phyloP scores from a whole-genome alignment of 2,113 vertebrate genomes.

The Cynopterus brachyotis region DNA sequence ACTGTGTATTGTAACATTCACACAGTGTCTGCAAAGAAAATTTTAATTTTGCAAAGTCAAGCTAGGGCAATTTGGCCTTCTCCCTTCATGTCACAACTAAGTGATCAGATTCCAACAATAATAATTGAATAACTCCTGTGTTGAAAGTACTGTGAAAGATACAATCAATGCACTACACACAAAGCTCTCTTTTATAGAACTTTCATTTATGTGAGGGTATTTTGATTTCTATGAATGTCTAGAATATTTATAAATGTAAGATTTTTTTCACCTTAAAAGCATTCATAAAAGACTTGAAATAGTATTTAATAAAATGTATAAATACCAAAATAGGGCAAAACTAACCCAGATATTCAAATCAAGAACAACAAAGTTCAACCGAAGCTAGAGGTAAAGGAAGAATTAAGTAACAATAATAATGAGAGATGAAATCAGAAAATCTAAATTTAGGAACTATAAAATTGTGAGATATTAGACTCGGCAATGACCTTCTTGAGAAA shows the following conservation, averaged over 20 bases:
- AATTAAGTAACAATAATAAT: neutral
- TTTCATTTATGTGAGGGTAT: neutral
- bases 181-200: neutral
- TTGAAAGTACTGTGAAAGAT: neutral
- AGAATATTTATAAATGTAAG: neutral
- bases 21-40: neutral
- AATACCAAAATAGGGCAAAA: neutral
- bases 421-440: neutral
- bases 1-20: neutral
- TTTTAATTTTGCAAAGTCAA: neutral
- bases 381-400: neutral
- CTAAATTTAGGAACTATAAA: neutral
- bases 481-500: neutral
- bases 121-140: neutral
- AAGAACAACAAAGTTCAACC: neutral
- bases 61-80: neutral
- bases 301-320: constrained; percentile 17
- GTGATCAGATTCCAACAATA: neutral
- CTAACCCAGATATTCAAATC: neutral
- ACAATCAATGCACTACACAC: neutral
- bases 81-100: neutral
- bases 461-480: neutral
- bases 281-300: neutral
- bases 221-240: neutral
- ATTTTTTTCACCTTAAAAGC: neutral